Conservation (phyloP, 2,888 invertebrate species). For the Erpobdella octoculata region DNA sequence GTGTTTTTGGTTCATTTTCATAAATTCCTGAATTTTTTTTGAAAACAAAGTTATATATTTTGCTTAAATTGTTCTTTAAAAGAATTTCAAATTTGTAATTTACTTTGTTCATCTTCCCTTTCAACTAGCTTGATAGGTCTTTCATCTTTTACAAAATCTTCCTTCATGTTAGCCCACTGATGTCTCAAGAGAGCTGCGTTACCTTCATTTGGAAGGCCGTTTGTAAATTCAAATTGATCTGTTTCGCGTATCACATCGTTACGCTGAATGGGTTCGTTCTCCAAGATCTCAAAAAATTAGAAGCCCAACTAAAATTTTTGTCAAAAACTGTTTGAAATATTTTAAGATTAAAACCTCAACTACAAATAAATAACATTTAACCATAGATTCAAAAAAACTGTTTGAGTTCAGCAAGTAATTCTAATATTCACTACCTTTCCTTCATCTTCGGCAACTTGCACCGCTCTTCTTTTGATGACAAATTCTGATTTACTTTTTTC, state of each 20-base stretch:
- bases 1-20: conserved; percentile 36
- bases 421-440: conserved; percentile 17
- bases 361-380: not conserved
- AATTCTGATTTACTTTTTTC: conserved; percentile 7
- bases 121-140: conserved; percentile 20
- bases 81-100: not conserved
- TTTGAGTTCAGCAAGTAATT: not conserved
- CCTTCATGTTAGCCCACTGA: conserved; percentile 20
- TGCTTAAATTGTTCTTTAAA: not conserved
- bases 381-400: not conserved
- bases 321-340: not conserved
- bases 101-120: conserved; percentile 23
- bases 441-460: conserved; percentile 21
- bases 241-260: conserved; percentile 29
- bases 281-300: conserved; percentile 26
- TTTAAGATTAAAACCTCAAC: not conserved
- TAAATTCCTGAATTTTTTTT: conserved; percentile 29
- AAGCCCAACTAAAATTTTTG: not conserved
- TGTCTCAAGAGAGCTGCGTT: conserved; percentile 4
- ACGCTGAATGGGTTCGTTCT: conserved; percentile 28
- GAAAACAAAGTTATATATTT: not conserved
- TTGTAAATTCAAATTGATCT: not conserved
- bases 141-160: conserved; percentile 8
- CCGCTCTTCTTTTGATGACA: conserved; percentile 15
- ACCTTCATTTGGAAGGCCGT: not conserved